Evolutionary conservation across 2,888 invertebrate species (phyloP).

Genomic region (Mystacides longicornis): DNA sequence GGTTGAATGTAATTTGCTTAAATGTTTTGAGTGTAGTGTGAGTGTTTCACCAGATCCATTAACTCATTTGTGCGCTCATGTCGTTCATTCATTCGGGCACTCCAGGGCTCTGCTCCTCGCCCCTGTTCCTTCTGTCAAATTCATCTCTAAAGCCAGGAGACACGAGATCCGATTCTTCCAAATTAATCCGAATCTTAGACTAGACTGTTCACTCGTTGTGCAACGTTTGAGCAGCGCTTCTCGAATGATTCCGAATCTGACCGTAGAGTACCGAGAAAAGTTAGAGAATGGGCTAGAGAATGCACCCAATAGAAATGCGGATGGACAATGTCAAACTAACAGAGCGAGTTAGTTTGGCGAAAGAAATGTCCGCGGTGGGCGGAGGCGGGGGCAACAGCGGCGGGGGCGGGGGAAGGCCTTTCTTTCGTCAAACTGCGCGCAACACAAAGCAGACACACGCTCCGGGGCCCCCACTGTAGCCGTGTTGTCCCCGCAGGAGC

Average conservation of each 20-base stretch:
- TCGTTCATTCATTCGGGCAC: slow-evolving; percentile 17
- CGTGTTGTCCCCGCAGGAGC: slow-evolving; percentile 52
- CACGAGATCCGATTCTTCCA: not conserved
- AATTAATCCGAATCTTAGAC: no score
- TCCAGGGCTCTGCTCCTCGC: slow-evolving; percentile 21
- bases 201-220: no score
- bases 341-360: slow-evolving; percentile 27
- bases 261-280: no score
- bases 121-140: not conserved
- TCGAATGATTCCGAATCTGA: no score
- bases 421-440: slow-evolving; percentile 22
- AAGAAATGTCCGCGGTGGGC: slow-evolving; percentile 27
- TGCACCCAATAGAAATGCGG: no score
- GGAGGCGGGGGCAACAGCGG: slow-evolving; percentile 19
- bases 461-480: slow-evolving; percentile 6
- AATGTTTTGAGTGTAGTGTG: slow-evolving; percentile 24
- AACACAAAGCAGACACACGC: slow-evolving; percentile 4
- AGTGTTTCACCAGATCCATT: slow-evolving; percentile 29
- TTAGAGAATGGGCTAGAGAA: no score
- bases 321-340: slow-evolving; percentile 29
- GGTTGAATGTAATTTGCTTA: no score
- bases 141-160: no score
- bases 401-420: slow-evolving; percentile 16
- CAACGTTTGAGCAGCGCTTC: no score
- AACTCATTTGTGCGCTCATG: slow-evolving; percentile 19